Evolutionary conservation across 2,113 vertebrate species (phyloP).

Genomic region (Scopus umbretta): DNA sequence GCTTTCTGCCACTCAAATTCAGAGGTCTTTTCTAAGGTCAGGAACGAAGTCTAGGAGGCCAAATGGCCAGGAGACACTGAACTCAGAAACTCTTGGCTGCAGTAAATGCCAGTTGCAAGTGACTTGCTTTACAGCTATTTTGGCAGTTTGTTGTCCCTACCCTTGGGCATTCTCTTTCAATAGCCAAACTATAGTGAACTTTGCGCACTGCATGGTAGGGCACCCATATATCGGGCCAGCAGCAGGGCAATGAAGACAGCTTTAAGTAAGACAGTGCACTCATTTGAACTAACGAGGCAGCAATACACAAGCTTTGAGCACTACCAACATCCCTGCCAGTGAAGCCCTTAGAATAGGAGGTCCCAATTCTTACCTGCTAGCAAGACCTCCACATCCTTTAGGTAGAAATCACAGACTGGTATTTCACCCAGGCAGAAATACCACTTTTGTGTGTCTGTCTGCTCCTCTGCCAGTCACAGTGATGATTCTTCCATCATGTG

Average conservation of each 20-base stretch:
- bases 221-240: not conserved
- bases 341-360: not conserved
- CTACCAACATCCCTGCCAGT: not conserved
- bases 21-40: constrained; percentile 4
- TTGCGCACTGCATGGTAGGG: not conserved
- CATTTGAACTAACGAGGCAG: not conserved
- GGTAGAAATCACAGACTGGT: not conserved
- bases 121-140: not conserved
- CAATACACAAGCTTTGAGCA: not conserved
- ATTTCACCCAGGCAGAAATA: not conserved
- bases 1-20: not conserved
- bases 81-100: not conserved
- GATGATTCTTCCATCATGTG: not conserved
- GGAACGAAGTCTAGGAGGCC: not conserved
- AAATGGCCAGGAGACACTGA: not conserved
- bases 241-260: not conserved
- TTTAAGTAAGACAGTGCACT: not conserved
- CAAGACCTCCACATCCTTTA: not conserved
- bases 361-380: not conserved
- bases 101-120: constrained; percentile 12
- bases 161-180: not conserved
- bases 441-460: not conserved
- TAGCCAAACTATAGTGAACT: not conserved
- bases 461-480: not conserved
- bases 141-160: not conserved